Conservation (phyloP, 2,888 invertebrate species). For the Megaustenia siamemsis region DNA sequence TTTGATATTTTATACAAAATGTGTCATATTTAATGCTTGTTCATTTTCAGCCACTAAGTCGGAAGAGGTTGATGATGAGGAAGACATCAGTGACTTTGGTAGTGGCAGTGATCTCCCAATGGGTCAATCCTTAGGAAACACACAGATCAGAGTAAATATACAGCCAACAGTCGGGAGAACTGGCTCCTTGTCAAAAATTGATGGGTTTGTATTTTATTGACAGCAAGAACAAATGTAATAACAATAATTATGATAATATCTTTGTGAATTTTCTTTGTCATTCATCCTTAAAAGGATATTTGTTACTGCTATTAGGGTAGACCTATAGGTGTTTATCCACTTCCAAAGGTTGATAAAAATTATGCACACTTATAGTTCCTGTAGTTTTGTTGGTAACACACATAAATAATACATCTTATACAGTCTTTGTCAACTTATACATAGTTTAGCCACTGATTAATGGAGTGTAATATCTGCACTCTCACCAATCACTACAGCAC, state of each 20-base stretch:
- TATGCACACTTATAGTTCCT: too few relatives aligned
- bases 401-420: too few relatives aligned
- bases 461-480: too few relatives aligned
- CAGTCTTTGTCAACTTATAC: too few relatives aligned
- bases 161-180: conserved; percentile 11
- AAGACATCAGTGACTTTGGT: conserved; percentile 66
- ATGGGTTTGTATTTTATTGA: conserved; percentile 8
- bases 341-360: too few relatives aligned
- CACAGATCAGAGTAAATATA: conserved; percentile 51
- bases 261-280: too few relatives aligned
- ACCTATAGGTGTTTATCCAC: too few relatives aligned
- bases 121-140: conserved; percentile 56
- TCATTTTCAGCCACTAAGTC: conserved; percentile 5
- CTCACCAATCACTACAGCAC: too few relatives aligned
- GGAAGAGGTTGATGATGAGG: conserved; percentile 59
- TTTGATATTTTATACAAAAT: too few relatives aligned
- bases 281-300: too few relatives aligned
- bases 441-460: too few relatives aligned
- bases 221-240: neutral
- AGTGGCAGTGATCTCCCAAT: conserved; percentile 66
- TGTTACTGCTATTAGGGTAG: neutral
- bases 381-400: too few relatives aligned
- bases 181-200: neutral
- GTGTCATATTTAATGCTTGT: neutral
- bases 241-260: neutral